phyloP scores from a whole-genome alignment of 2,888 invertebrate genomes.

The Hartigia nigra region DNA sequence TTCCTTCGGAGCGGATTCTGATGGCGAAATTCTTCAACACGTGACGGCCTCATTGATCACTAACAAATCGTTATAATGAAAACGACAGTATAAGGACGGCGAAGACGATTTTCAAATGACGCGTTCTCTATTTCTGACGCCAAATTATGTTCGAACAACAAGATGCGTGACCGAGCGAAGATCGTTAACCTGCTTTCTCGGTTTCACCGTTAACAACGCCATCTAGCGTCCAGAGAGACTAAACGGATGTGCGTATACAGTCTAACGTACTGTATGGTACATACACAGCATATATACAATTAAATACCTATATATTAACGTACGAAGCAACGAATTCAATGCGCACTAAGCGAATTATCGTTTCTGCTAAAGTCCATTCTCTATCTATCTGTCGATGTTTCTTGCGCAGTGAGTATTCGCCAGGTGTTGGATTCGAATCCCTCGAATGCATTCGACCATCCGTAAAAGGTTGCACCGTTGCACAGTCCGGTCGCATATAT shows the following conservation, averaged over 20 bases:
- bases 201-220: not conserved
- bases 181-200: not conserved
- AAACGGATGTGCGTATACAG: not conserved
- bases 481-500: not conserved
- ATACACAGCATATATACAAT: not conserved
- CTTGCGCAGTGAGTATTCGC: not conserved
- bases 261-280: not conserved
- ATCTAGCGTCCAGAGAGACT: not conserved
- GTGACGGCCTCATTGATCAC: not conserved
- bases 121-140: not conserved
- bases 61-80: not conserved
- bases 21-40: not conserved
- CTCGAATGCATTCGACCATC: not conserved
- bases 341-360: not conserved
- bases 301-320: not conserved
- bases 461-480: not conserved
- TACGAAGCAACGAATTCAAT: not conserved
- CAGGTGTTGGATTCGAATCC: not conserved
- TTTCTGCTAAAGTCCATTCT: not conserved
- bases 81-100: not conserved
- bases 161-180: slow-evolving; percentile 2
- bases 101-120: not conserved
- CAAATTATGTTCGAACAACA: not conserved
- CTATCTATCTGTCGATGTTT: not conserved
- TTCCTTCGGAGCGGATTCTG: not conserved